phyloP scores from a whole-genome alignment of 92 coral and sea anemone species.

The Umimayanthus chanpuru region DNA sequence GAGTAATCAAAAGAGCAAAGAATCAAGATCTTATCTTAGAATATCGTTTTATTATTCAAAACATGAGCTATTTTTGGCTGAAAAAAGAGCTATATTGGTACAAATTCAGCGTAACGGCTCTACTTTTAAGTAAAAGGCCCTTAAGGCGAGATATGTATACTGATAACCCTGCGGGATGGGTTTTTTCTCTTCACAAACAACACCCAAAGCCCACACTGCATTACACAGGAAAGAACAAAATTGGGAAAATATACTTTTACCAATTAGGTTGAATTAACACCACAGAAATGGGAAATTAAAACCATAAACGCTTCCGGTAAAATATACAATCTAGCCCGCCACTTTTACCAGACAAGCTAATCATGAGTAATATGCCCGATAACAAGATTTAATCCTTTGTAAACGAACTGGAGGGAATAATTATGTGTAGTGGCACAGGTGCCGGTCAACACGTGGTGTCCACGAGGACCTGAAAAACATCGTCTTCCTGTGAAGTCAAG shows the following conservation, averaged over 20 bases:
- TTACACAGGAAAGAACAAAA: constrained; percentile 10
- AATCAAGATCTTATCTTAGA: neutral
- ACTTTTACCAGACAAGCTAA: constrained; percentile 18
- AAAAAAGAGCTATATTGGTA: neutral
- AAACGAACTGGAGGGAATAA: constrained; percentile 19
- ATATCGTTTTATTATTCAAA: constrained; percentile 8
- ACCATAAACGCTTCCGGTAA: constrained; percentile 1
- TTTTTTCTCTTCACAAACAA: neutral
- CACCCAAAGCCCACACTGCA: neutral
- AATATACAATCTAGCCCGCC: neutral
- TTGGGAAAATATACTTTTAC: constrained; percentile 19
- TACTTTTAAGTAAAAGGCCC: neutral
- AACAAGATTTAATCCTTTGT: constrained; percentile 16
- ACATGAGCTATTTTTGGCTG: neutral
- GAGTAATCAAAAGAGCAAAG: constrained; percentile 22
- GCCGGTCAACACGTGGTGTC: constrained; percentile 32
- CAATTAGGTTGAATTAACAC: constrained; percentile 45
- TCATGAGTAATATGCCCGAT: constrained; percentile 7
- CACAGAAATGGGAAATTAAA: constrained; percentile 7
- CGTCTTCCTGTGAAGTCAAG: constrained; percentile 24
- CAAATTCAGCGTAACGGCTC: neutral
- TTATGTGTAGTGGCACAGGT: constrained; percentile 13
- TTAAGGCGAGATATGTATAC: neutral
- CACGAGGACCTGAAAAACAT: constrained; percentile 31
- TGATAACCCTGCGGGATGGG: neutral